These are phyloP conservation scores for Cyanoramphus novaezelandiae DNA, from an alignment of 2,113 vertebrate genomes.

Conservation along the genomic window DNA sequence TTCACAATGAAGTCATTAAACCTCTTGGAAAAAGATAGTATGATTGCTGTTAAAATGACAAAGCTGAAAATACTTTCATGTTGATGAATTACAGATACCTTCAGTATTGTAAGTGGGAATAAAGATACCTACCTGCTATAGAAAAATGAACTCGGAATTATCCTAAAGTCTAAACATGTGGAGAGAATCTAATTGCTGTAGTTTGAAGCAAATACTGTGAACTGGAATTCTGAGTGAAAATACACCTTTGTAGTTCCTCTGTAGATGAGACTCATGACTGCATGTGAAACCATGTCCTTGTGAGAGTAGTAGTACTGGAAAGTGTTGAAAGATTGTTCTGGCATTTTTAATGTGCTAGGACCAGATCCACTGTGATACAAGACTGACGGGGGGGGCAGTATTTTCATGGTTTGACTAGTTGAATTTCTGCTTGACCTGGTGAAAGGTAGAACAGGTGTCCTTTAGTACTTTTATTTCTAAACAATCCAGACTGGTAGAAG, in stretches of 20 bases:
- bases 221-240: background rate
- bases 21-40: background rate
- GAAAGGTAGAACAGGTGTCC: background rate
- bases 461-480: background rate
- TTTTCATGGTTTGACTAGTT: background rate
- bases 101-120: background rate
- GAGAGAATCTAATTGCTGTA: background rate
- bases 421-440: background rate
- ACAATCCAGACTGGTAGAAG: background rate
- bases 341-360: background rate
- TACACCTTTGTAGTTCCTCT: background rate
- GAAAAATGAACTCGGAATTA: background rate
- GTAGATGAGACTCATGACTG: background rate
- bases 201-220: background rate
- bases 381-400: background rate
- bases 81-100: rapidly evolving
- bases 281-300: background rate
- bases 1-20: background rate
- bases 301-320: background rate
- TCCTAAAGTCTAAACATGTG: background rate
- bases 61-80: background rate
- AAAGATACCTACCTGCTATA: background rate
- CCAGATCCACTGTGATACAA: background rate
- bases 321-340: background rate
- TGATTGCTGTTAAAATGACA: background rate